Percentiles rank a stretch among this genome's conserved stretches.
Evolutionary conservation across 2,113 vertebrate species (phyloP).

Genomic region (Macaca nemestrina): DNA sequence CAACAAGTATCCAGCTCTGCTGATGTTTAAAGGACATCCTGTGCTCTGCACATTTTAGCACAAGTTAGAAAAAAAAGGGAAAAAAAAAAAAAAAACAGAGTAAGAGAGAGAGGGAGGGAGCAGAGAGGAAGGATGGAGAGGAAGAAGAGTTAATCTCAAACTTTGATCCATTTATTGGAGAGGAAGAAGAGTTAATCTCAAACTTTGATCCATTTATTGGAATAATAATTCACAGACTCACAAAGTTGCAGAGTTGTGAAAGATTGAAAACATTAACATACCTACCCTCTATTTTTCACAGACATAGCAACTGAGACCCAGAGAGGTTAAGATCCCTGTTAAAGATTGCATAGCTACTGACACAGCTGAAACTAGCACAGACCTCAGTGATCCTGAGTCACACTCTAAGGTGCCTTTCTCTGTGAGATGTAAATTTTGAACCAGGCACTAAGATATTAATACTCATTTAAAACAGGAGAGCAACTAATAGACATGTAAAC

Average conservation of each 20-base stretch:
- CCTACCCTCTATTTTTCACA: neutral
- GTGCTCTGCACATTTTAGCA: neutral
- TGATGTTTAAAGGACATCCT: neutral
- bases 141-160: neutral
- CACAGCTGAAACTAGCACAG: neutral
- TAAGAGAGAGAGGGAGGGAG: neutral
- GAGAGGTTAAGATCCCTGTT: neutral
- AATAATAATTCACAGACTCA: neutral
- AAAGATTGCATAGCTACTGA: neutral
- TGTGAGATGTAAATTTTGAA: neutral
- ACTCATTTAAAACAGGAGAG: neutral
- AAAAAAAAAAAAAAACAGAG: too few species aligned
- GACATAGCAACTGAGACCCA: neutral
- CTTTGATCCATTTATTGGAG: neutral
- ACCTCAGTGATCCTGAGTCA: too few species aligned
- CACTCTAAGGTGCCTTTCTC: neutral
- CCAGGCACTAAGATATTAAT: neutral
- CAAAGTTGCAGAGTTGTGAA: neutral
- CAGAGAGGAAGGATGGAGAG: too few species aligned
- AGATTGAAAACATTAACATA: neutral
- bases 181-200: neutral
- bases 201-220: neutral
- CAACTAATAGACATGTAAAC: too few species aligned
- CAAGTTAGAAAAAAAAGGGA: neutral
- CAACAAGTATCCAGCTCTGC: neutral